Evolutionary conservation across 1,140 invertebrate genomes (phyloP), one percentile per base, ranked within the genome.

Genomic region (Dermatophagoides farinae): DNA sequence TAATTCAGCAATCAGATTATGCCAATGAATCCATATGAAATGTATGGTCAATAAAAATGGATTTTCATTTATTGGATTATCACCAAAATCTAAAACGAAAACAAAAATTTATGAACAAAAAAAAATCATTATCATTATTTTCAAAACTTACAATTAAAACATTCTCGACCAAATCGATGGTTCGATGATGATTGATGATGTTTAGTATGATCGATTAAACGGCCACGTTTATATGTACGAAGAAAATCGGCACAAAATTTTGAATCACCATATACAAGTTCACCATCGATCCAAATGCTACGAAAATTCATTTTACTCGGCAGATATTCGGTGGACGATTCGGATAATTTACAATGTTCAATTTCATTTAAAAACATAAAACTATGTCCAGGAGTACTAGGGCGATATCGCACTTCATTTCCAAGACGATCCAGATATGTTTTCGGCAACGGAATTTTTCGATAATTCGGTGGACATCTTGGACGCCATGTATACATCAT

Each of bases 271-370:
- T 81, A 81, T 12, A 79, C 72, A 14, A 79, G 67, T 23, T 77
- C 76, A 2, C 77, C 79, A 66, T 81, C 79, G 18, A 81, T 67
- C 68, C 73, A 81, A 14, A 78, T 76, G 2, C 78, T 80, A 49
- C 79, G 78, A 69, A 79, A 77, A 66, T 80, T 81, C 49, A 80
- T 65, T 78, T 80, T 76, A 69, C 78, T 75, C 53, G 76, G 66
- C 6, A 77, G 78, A 70, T 78, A 78, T 61, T 77, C 76, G 4
- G 77, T 75, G 39, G 72, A 74, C 39, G 70, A 68, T 12, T 77
- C 77, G 8, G 75, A 76, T 10, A 62, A 67, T 57, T 70, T 69
- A 64, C 76, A 73, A 61, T 76, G 78, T 55, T 75, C 64, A 6
- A 75, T 74, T 43, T 77, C 63, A 41, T 77, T 68, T 16, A 78